Evolutionary conservation across 2,797 vertebrate genomes (phyloP).

Genomic region (Florisuga fusca): DNA sequence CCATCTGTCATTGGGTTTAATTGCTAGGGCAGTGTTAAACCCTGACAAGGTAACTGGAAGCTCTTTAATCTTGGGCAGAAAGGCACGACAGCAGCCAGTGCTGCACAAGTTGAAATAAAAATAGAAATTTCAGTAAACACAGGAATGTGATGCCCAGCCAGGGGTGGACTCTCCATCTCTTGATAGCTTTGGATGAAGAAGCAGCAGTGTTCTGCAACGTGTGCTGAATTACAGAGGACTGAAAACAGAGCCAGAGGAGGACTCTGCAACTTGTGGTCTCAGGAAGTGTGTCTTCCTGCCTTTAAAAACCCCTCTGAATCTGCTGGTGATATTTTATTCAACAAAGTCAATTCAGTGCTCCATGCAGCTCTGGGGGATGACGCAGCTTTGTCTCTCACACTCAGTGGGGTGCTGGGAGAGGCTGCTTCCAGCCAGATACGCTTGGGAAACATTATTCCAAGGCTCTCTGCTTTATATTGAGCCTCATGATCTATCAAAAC

Average conservation of each 20-base stretch:
- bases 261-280: neutral
- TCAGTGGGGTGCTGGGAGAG: neutral
- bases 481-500: neutral
- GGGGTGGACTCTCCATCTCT: neutral
- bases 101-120: neutral
- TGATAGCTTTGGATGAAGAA: neutral
- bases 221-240: neutral
- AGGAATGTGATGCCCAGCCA: rapidly evolving
- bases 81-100: neutral
- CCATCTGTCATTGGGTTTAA: no score
- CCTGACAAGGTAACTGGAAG: neutral
- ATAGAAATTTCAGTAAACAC: neutral
- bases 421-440: neutral
- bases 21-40: no score
- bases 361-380: neutral
- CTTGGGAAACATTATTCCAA: neutral
- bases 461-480: neutral
- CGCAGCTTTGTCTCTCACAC: neutral
- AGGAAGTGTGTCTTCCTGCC: neutral
- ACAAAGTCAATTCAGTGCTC: neutral
- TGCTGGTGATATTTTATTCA: neutral
- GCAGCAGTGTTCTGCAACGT: neutral
- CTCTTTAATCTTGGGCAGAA: neutral
- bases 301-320: neutral
- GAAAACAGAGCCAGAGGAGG: neutral